Evolutionary conservation across 2,113 vertebrate species (phyloP), one percentile per base, ranked within the genome.

Genomic region (Colinus virginianus): DNA sequence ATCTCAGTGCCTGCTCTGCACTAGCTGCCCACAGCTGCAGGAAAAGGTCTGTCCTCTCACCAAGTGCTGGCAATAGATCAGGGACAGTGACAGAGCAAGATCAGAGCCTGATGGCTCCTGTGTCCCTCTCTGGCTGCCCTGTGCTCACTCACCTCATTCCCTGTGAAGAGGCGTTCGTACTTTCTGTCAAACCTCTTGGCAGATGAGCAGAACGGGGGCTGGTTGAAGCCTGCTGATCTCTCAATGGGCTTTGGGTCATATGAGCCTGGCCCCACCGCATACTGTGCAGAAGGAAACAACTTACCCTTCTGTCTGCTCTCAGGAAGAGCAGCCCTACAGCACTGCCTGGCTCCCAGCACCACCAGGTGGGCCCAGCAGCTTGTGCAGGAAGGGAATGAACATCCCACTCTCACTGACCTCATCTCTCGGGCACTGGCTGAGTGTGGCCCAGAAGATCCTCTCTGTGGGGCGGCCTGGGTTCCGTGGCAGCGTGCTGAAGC

Each of bases 191-290:
- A 89, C 34, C 97, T 83, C 77, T 97, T 97, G 12, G 97, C 93
- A 43, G 97, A 94, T 7, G 97, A 93, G 78, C 97, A 93, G 94
- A 98, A 98, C 0, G 97, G 97, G 5, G 95, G 90, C 36, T 80
- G 91, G 38, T 61, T 94, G 78, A 45, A 22, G n/a, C 36, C 58
- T 22, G 32, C 56, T 16, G 66, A 79, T 90, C 76, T 95, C 83
- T 18, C 46, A 43, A 63, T 28, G 9, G 94, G 69, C 48, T 88
- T 94, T 32, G 95, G 69, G 36, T 97, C n/a, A 28, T 97, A 98
- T 9, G 62, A 95, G 6, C 97, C 94, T 0, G 96, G 97, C 5
- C 97, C 97, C 19, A 95, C 91, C 2, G 21, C 88, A 28, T 70
- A n/a, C 98, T 98, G 69, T 2, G 22, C 34, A 19, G 61, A 93